Percentiles rank a stretch among this genome's conserved stretches.
These are phyloP conservation scores for Cyprinodon diabolis DNA, from an alignment of 2,797 vertebrate species.

Conservation along the genomic window DNA sequence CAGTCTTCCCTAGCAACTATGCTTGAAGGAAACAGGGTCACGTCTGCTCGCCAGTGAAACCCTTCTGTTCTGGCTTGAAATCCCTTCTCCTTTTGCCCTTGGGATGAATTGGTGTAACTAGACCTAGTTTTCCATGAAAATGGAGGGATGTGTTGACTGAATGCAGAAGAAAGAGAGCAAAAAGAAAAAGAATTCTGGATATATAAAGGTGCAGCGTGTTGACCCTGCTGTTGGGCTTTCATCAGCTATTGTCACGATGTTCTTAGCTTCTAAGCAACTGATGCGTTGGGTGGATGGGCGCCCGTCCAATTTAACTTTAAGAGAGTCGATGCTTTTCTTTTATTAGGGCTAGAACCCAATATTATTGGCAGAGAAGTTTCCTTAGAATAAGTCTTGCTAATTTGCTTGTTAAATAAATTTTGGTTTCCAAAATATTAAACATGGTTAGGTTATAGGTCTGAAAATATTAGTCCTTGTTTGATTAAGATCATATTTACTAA, in stretches of 20 bases:
- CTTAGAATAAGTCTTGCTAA: too few species aligned
- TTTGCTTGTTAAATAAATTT: too few species aligned
- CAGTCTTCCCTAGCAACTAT: slow-evolving; percentile 43
- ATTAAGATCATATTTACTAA: too few species aligned
- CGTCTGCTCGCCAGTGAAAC: slow-evolving; percentile 46
- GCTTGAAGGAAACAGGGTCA: slow-evolving; percentile 48
- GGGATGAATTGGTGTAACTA: slow-evolving; percentile 46
- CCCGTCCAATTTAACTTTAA: too few species aligned
- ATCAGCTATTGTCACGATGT: slow-evolving; percentile 43
- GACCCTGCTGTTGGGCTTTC: slow-evolving; percentile 47
- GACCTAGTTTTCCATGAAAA: slow-evolving; percentile 44
- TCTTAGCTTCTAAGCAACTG: too few species aligned
- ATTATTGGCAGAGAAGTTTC: too few species aligned
- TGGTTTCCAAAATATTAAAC: too few species aligned
- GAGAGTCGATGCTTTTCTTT: too few species aligned
- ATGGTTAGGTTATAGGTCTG: too few species aligned
- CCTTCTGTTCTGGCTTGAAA: slow-evolving; percentile 32
- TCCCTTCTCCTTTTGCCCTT: slow-evolving; percentile 22
- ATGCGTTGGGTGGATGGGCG: too few species aligned
- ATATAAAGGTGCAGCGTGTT: slow-evolving; percentile 40
- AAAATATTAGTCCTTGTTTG: too few species aligned
- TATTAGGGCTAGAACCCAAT: too few species aligned
- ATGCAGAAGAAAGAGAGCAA: slow-evolving; percentile 18
- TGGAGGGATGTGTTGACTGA: slow-evolving; percentile 8
- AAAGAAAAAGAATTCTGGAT: slow-evolving; percentile 20